These are phyloP conservation scores for Hermodice carunculata DNA, from an alignment of 2,888 invertebrate species.

Conservation along the genomic window DNA sequence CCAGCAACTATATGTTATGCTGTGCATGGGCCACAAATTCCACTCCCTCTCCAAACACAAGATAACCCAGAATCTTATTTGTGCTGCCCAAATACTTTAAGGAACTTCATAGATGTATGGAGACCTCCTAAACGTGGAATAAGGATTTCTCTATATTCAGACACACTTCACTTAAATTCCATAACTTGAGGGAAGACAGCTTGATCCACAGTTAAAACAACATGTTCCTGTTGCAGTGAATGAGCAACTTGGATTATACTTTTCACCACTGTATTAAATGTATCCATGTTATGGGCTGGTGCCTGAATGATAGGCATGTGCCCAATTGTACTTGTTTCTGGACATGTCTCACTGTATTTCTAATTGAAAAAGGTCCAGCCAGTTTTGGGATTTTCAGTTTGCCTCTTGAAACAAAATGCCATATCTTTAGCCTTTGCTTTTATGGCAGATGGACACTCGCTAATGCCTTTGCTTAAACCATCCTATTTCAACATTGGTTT, in stretches of 20 bases:
- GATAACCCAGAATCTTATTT: not conserved
- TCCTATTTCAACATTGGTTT: too few relatives aligned
- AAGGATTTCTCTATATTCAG: not conserved
- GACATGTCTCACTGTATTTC: too few relatives aligned
- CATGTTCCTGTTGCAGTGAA: too few relatives aligned
- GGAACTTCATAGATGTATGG: not conserved
- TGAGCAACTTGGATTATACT: not conserved
- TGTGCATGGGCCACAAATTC: not conserved
- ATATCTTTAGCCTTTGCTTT: too few relatives aligned
- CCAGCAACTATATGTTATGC: not conserved
- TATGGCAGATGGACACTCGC: too few relatives aligned
- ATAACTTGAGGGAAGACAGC: not conserved
- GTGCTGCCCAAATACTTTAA: not conserved
- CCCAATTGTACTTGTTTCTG: too few relatives aligned
- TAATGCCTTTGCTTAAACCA: too few relatives aligned
- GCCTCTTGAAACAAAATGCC: too few relatives aligned
- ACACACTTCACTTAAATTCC: not conserved
- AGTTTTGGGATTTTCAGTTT: too few relatives aligned
- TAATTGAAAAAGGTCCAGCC: too few relatives aligned
- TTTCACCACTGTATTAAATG: too few relatives aligned
- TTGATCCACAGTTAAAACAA: not conserved
- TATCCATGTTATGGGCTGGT: not conserved
- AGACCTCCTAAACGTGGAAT: not conserved
- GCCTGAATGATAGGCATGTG: not conserved
- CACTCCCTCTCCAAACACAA: not conserved